phyloP scores from a whole-genome alignment of 2,888 invertebrate species.

The Nycteola revayana region DNA sequence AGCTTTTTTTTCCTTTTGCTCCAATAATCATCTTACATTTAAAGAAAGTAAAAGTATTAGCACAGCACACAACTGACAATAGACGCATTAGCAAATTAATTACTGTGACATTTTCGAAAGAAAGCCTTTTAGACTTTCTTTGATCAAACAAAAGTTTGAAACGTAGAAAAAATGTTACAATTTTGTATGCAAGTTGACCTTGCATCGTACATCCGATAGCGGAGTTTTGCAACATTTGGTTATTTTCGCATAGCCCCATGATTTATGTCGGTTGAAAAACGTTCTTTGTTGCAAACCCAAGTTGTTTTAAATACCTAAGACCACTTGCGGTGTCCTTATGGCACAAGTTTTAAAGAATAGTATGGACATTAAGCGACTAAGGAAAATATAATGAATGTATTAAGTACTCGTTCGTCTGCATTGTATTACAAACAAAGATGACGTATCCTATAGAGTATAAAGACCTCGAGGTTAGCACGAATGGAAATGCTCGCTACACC shows the following conservation, averaged over 20 bases:
- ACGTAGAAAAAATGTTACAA: conserved; percentile 42
- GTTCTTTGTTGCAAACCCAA: conserved; percentile 55
- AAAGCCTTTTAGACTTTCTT: conserved; percentile 65
- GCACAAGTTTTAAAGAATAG: conserved; percentile 45
- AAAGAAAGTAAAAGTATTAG: conserved; percentile 71
- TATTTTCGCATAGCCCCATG: conserved; percentile 66
- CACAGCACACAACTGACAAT: conserved; percentile 43
- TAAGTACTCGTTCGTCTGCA: conserved; percentile 41
- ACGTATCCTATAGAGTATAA: conserved; percentile 50
- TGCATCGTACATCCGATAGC: conserved; percentile 49
- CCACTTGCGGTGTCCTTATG: conserved; percentile 70
- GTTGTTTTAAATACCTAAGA: conserved; percentile 60
- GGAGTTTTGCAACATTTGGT: conserved; percentile 68
- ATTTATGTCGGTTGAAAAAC: conserved; percentile 61
- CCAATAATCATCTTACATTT: conserved; percentile 55
- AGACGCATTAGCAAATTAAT: conserved; percentile 71
- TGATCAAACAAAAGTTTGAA: conserved; percentile 42
- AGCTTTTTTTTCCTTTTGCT: conserved; percentile 41
- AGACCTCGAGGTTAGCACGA: conserved; percentile 56
- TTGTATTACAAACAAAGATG: conserved; percentile 51
- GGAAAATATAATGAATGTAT: conserved; percentile 53
- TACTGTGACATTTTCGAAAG: conserved; percentile 59
- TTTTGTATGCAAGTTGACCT: conserved; percentile 63
- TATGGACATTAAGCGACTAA: conserved; percentile 43
- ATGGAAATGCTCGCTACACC: conserved; percentile 53